Evolutionary conservation across 2,888 invertebrate species (phyloP).

Genomic region (Orchesellides sinensis): DNA sequence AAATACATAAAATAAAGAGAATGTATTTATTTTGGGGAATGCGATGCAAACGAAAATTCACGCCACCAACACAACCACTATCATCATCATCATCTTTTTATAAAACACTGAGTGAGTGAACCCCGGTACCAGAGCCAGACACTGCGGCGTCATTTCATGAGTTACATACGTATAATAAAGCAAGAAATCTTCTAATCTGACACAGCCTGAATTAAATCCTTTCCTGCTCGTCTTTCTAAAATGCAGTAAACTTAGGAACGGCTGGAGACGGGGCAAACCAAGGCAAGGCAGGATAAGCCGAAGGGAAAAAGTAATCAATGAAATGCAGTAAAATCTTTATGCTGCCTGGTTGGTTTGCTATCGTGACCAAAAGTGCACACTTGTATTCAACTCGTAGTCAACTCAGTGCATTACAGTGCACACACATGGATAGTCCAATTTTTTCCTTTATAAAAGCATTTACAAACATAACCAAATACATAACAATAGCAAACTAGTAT

Average conservation of each 20-base stretch:
- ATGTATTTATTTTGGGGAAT: slow-evolving; percentile 8
- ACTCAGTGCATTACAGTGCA: no score
- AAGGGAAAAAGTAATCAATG: slow-evolving; percentile 59
- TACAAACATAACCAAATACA: slow-evolving; percentile 17
- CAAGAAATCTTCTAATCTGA: slow-evolving; percentile 43
- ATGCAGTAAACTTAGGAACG: slow-evolving; percentile 12
- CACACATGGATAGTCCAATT: slow-evolving; percentile 1
- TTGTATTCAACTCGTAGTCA: no score
- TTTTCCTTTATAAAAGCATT: no score
- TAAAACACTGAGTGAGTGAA: no score
- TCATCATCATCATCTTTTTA: background rate
- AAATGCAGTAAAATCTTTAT: slow-evolving; percentile 58
- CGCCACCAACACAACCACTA: background rate
- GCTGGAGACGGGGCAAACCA: slow-evolving; percentile 19
- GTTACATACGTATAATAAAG: slow-evolving; percentile 35
- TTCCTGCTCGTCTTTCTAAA: slow-evolving; percentile 1
- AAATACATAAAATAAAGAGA: background rate
- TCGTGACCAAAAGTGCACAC: slow-evolving; percentile 37
- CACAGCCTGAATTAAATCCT: background rate
- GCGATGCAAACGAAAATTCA: slow-evolving; percentile 23
- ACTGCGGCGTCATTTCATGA: background rate
- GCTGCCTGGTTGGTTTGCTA: slow-evolving; percentile 13
- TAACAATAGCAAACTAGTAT: slow-evolving; percentile 12
- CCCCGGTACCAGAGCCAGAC: background rate
- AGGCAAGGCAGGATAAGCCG: background rate